These are phyloP conservation scores for Cecropterus lyciades DNA, from an alignment of 1,140 invertebrate genomes.

Conservation along the genomic window DNA sequence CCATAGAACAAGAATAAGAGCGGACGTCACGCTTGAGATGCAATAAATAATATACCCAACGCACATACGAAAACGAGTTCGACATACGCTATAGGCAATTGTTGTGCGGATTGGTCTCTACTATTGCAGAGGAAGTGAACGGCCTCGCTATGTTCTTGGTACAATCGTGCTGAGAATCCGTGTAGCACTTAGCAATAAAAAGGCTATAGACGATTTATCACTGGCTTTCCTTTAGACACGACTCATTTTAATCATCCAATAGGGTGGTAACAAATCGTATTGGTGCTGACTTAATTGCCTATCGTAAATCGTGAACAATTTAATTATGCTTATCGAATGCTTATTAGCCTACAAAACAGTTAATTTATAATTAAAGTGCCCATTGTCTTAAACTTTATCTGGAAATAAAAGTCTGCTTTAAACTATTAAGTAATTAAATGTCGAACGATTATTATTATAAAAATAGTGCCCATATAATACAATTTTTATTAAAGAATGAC, in stretches of 20 bases:
- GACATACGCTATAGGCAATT: conserved; percentile 37
- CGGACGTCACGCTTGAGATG: conserved; percentile 5
- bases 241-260: conserved; percentile 17
- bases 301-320: conserved; percentile 8
- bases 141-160: conserved; percentile 69
- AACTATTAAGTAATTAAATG: too few relatives aligned
- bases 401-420: too few relatives aligned
- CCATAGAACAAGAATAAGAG: too few relatives aligned
- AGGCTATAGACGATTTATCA: conserved; percentile 37
- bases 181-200: conserved; percentile 33
- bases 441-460: too few relatives aligned
- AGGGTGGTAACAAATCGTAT: conserved; percentile 5
- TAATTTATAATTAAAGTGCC: too few relatives aligned
- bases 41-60: conserved; percentile 19
- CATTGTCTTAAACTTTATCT: too few relatives aligned
- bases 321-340: background rate
- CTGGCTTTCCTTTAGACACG: conserved; percentile 31
- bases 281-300: conserved; percentile 17
- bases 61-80: conserved; percentile 34
- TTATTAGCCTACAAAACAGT: too few relatives aligned
- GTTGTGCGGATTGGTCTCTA: conserved; percentile 40
- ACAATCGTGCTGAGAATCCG: conserved; percentile 62
- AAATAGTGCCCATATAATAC: too few relatives aligned
- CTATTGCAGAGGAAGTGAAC: conserved; percentile 59
- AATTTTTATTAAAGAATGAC: too few relatives aligned